A percentile compares a stretch with the other conserved stretches of the same genome.
Evolutionary conservation across 35 echinoderm and acorn worm species (phyloP).

Genomic region (Nesometra sesokonis): DNA sequence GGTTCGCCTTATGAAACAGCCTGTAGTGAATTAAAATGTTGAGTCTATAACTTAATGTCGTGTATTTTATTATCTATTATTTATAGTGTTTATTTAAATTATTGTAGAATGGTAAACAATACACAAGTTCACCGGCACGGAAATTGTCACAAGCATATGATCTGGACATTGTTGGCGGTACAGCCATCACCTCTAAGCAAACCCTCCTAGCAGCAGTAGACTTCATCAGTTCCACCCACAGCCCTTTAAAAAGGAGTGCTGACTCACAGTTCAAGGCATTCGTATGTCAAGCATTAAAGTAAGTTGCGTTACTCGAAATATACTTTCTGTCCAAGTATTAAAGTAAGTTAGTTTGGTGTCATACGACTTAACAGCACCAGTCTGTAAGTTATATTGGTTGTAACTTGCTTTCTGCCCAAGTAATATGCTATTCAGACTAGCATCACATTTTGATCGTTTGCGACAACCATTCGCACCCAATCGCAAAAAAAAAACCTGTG

Average conservation of each 20-base stretch:
- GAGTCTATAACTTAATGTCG: too few relatives aligned
- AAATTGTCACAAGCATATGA: conserved; percentile 81
- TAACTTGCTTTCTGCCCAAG: too few relatives aligned
- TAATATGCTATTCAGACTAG: too few relatives aligned
- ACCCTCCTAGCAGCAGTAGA: conserved; percentile 75
- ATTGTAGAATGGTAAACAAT: conserved; percentile 62
- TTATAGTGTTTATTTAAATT: not conserved
- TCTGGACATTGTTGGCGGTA: conserved; percentile 85
- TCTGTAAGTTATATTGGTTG: not conserved
- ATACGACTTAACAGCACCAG: too few relatives aligned
- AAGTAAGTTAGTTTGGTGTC: too few relatives aligned
- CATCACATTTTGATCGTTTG: too few relatives aligned
- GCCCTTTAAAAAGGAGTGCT: conserved; percentile 61
- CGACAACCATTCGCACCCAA: too few relatives aligned
- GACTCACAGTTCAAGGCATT: conserved; percentile 90
- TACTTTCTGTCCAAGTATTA: too few relatives aligned
- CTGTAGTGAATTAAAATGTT: too few relatives aligned
- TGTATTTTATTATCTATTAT: too few relatives aligned
- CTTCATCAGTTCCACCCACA: conserved; percentile 45
- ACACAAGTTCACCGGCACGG: conserved; percentile 70
- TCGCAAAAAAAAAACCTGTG: too few relatives aligned
- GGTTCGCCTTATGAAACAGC: too few relatives aligned
- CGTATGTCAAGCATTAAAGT: conserved; percentile 89
- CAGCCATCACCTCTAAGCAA: conserved; percentile 88
- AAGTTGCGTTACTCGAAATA: conserved; percentile 5